Conservation (phyloP, 2,797 vertebrate genomes). For the Heterohyrax brucei region DNA sequence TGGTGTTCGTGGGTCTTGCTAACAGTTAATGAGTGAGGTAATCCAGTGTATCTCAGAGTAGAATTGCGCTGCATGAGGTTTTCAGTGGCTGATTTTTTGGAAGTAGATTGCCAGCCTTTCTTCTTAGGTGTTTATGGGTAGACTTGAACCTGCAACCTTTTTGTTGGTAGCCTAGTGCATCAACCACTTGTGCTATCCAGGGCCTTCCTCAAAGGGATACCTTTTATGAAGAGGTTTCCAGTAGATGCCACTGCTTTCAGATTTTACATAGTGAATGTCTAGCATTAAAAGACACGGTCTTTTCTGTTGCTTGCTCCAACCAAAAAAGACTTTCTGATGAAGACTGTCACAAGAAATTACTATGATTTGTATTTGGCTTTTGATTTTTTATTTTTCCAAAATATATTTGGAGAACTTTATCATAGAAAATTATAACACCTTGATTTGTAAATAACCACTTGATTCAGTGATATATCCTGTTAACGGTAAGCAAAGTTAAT, state of each 20-base stretch:
- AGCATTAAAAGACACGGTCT: conserved; percentile 16
- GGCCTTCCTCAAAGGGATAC: conserved; percentile 5
- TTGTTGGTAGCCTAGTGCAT: background rate
- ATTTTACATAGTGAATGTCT: conserved; percentile 40
- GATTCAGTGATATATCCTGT: background rate
- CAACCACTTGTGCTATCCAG: background rate
- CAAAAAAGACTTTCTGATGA: conserved; percentile 51
- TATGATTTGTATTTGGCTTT: conserved; percentile 42
- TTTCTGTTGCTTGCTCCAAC: conserved; percentile 41
- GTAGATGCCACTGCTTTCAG: conserved; percentile 88
- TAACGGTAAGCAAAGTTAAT: conserved; percentile 21
- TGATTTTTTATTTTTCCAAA: conserved; percentile 56
- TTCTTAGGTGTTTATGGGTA: background rate
- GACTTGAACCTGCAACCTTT: background rate
- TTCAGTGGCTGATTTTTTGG: background rate
- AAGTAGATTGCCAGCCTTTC: background rate
- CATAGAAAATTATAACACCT: background rate
- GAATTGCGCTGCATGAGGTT: background rate
- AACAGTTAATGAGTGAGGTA: background rate
- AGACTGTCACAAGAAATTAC: conserved; percentile 49
- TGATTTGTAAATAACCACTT: conserved; percentile 14
- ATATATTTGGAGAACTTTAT: conserved; percentile 6
- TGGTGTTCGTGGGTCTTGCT: background rate
- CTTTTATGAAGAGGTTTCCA: conserved; percentile 70
- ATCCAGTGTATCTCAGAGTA: background rate